Evolutionary conservation across 2,797 vertebrate species (phyloP), one percentile per base, ranked within the genome.

Genomic region (Euthynnus affinis): DNA sequence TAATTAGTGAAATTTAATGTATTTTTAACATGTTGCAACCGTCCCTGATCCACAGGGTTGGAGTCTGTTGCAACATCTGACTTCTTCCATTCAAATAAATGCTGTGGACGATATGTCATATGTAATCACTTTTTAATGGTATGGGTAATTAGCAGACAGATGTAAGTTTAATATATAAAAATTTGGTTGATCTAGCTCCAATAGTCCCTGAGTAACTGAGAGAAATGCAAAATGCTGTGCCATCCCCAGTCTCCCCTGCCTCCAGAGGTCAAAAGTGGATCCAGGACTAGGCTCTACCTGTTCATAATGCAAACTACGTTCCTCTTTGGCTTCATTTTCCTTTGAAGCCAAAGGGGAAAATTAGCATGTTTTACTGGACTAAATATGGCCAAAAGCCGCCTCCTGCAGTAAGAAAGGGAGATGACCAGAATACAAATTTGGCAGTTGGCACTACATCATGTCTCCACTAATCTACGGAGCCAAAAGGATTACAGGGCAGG

Each of bases 401-500:
- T 66, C 59, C 64, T 49, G 64, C 40, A 74, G 66, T 75, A 81
- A 78, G 56, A 65, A 55, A 62, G 14, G 55, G 57, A 69, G 49
- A 85, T 40, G 81, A 78, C 51, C 77, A 44, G 87, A 90, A 89
- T 90, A 91, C 58, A 87, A 72, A 90, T 83, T 58, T 67, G 40
- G 22, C 52, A 52, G 34, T 46, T 82, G 78, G 78, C 79, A 64
- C 69, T 17, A 53, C 62, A 79, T 49, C 62, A 20, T 71, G 86
- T 85, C 76, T 76, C 57, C 60, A 57, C 64, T 91, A 88, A 91
- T 91, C 85, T 88, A 79, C 14, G 5, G 57, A 83, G 86, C 78
- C 86, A 81, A 75, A 76, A 56, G 87, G 82, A 86, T 90, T 87
- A 88, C 63, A 88, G 82, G 32, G 73, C 56, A 80, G 85, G 76